phyloP scores from a whole-genome alignment of 2,113 vertebrate genomes.

The Mesitornis unicolor region DNA sequence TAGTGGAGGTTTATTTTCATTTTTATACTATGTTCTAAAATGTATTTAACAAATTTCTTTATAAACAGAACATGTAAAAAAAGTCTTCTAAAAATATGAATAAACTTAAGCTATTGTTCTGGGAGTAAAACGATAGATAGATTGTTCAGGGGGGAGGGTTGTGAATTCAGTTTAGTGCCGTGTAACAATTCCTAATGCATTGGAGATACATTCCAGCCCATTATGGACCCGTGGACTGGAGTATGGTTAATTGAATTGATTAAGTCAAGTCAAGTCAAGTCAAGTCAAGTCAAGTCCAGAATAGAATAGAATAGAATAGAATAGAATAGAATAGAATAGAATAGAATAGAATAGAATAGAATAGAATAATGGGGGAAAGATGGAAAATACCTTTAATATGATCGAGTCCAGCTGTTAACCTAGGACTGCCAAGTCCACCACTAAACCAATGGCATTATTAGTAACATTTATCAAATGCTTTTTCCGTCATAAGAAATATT shows the following conservation, averaged over 20 bases:
- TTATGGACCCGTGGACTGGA: not conserved
- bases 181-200: not conserved
- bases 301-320: too few relatives aligned
- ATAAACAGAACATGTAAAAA: not conserved
- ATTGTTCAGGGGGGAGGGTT: too few relatives aligned
- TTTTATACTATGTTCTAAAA: not conserved
- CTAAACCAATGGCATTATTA: conserved; percentile 9
- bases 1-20: not conserved
- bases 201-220: not conserved
- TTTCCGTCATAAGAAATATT: not conserved
- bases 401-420: too few relatives aligned
- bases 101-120: not conserved
- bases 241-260: too few relatives aligned
- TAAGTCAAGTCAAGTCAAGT: too few relatives aligned
- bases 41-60: not conserved
- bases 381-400: too few relatives aligned
- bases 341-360: too few relatives aligned
- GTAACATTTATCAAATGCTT: not conserved
- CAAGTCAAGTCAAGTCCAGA: too few relatives aligned
- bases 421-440: too few relatives aligned
- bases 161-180: not conserved
- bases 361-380: too few relatives aligned
- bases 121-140: not conserved
- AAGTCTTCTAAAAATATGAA: not conserved
- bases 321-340: too few relatives aligned